Evolutionary conservation across 2,888 invertebrate genomes (phyloP), one percentile per base, ranked within the genome.

Genomic region (Pterobdella sp.): DNA sequence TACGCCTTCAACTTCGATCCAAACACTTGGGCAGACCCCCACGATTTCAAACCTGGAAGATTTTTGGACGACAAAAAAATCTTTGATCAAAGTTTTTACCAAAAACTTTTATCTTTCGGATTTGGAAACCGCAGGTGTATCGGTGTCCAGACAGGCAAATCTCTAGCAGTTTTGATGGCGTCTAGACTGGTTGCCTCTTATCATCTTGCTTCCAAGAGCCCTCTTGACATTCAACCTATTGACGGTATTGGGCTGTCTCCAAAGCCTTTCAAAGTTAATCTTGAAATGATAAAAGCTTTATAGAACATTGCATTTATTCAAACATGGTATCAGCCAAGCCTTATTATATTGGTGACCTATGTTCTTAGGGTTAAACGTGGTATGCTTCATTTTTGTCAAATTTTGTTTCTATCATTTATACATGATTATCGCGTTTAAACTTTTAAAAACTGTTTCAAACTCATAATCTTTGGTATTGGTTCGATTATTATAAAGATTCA

Each of bases 101-200:
- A 75, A 22, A 35, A 36, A 14, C 52, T 75, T 18, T 52, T 75
- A n/a, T 68, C 75, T 22, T 75, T 73, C 63, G 75, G 75, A n/a
- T 74, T 75, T 37, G 75, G 75, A 32, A 70, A 70, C 52, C 35
- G 75, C 31, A 56, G 70, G 22, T 75, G 75, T 63, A 75, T 75
- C 35, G 75, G 73, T 2, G 73, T 74, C 37, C 37, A 56, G 42
- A 68, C 73, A 14, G 75, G 75, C 1, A 63, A 49, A 32, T 52
- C 63, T 14, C 66, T 73, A 22, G 60, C 67, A n/a, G 32, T 73
- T 32, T 56, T 71, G 69, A 36, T 69, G 4, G 68, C 71, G 2
- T 31, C 64, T 32, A n/a, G 26, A 14, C 34, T 64, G 29, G 73
- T 75, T 60, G 37, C 69, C 2, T 26, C 68, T 18, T 26, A 26